Evolutionary conservation across 2,113 vertebrate genomes (phyloP), one percentile per base, ranked within the genome.

Genomic region (Pelobates fuscus): DNA sequence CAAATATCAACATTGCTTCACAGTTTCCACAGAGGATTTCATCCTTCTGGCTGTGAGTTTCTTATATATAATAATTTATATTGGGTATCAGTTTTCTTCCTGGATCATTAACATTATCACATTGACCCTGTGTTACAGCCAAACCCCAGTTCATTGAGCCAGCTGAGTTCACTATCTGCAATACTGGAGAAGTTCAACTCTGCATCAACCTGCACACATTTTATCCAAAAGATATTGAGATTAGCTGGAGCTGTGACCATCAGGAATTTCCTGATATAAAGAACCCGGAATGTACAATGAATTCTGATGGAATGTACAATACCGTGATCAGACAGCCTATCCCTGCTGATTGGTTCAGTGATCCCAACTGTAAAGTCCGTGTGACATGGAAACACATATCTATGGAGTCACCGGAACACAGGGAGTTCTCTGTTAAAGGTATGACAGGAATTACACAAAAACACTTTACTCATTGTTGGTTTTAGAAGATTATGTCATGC

Each of bases 111-210:
- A n/a, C n/a, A n/a, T n/a, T n/a, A n/a, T n/a, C n/a, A n/a, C n/a
- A n/a, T n/a, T n/a, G n/a, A n/a, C n/a, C n/a, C n/a, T 57, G 2
- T 66, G 32, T 49, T 66, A 14, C 71, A 74, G 71, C 62, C 11
- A 74, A 66, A 66, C 71, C 71, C 46, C 52, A 43, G 62, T 57
- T 74, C 15, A 10, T 17, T 21, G 62, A 74, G 29, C 62, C 62
- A 4, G 10, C 66, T 27, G 11, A 29, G 8, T 26, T 66, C 12
- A 17, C 17, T 6, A 5, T 58, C 20, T 57, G 30, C 37, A 12
- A 26, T 17, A 21, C 64, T 7, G 61, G 61, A 66, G 30, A 74
- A n/a, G 54, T 57, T 5, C 54, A 18, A 5, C 8, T 8, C 54
- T 57, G 54, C 37, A 7, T 41, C 7, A 41, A 41, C 37, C 37